phyloP scores from a whole-genome alignment of 2,797 vertebrate genomes.

The Oreochromis grahami region DNA sequence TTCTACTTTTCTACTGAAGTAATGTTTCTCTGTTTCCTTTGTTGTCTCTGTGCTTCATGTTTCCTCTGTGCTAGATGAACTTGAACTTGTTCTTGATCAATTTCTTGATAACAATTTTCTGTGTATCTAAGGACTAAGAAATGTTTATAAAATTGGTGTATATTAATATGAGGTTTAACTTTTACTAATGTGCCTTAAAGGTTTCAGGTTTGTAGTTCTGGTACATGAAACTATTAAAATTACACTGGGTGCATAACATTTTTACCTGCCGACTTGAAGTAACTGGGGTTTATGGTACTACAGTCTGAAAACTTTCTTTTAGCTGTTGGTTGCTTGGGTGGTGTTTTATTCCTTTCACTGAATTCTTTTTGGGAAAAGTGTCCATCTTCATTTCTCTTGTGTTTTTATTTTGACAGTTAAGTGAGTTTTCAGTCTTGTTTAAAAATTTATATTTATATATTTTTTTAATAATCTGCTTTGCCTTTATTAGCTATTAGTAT shows the following conservation, averaged over 20 bases:
- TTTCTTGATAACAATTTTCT: neutral
- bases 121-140: neutral
- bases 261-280: neutral
- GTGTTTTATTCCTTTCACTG: neutral
- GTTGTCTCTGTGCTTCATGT: conserved; percentile 12
- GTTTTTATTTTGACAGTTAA: neutral
- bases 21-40: neutral
- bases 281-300: neutral
- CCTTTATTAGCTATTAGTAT: neutral
- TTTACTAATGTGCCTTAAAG: neutral
- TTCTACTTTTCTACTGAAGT: neutral
- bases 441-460: neutral
- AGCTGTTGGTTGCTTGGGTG: neutral
- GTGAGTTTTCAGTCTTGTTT: neutral
- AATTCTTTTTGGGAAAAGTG: neutral
- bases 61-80: neutral
- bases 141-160: neutral
- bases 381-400: neutral
- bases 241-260: neutral
- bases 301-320: neutral
- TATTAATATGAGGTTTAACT: neutral
- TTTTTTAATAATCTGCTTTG: neutral
- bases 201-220: conserved; percentile 1
- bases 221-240: neutral
- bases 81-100: neutral